These are phyloP conservation scores for Pogonocichla stellata DNA, from an alignment of 2,113 vertebrate genomes.

Conservation along the genomic window DNA sequence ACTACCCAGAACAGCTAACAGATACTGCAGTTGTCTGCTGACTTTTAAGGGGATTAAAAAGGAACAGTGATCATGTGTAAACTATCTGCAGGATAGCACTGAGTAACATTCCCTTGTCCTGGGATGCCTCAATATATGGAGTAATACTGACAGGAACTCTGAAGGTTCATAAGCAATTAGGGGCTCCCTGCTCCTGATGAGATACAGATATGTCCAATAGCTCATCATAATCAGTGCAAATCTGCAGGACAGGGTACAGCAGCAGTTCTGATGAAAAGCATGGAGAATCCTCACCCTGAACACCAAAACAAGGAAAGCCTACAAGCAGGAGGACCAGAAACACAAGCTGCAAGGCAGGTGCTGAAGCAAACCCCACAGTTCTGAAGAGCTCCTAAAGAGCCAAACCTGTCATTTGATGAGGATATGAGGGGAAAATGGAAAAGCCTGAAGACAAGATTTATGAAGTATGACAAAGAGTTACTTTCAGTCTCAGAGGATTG, in stretches of 20 bases:
- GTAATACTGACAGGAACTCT: background rate
- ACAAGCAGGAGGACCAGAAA: background rate
- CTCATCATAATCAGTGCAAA: background rate
- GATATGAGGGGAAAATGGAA: background rate
- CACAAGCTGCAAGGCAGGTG: background rate
- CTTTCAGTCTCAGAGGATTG: background rate
- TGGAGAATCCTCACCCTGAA: background rate
- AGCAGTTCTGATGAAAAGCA: background rate
- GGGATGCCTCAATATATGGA: background rate
- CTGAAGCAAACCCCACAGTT: background rate
- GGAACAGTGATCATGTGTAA: background rate
- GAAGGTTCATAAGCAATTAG: background rate
- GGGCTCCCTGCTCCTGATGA: background rate
- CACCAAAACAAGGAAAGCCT: background rate
- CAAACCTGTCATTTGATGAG: background rate
- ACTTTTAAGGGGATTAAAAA: background rate
- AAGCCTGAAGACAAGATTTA: background rate
- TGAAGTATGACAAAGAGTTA: background rate
- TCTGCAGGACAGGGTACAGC: background rate
- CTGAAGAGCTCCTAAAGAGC: background rate
- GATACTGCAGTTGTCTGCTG: background rate
- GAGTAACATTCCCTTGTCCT: background rate
- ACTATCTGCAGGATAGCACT: background rate
- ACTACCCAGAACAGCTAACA: background rate
- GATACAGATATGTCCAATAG: background rate